phyloP scores from a whole-genome alignment of 23 tunicate species.

The Halocynthia roretzi region DNA sequence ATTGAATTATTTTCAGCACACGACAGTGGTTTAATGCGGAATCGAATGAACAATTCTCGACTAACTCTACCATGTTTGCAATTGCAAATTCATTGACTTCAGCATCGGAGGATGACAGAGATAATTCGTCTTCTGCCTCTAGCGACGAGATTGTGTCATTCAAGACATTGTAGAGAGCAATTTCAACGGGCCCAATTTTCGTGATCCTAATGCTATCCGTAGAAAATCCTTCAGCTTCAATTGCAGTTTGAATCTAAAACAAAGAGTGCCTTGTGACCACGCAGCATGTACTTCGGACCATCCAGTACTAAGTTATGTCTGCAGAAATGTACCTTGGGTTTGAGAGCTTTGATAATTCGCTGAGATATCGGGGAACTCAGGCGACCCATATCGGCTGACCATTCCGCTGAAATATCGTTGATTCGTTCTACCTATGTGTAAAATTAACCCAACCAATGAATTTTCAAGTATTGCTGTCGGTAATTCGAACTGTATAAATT shows the following conservation, averaged over 20 bases:
- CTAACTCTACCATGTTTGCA: conserved; percentile 5
- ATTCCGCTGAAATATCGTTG: conserved; percentile 10
- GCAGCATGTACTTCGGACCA: neutral
- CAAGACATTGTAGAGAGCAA: conserved; percentile 24
- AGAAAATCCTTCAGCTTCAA: conserved; percentile 45
- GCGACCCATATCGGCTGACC: conserved; percentile 8
- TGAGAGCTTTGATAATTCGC: conserved; percentile 9
- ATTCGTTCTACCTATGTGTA: conserved; percentile 4
- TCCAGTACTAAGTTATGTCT: neutral
- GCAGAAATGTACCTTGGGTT: conserved; percentile 12
- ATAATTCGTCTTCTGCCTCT: conserved; percentile 9
- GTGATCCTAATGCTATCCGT: conserved; percentile 9
- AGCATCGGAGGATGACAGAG: neutral
- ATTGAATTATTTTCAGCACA: neutral
- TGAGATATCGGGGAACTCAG: conserved; percentile 4
- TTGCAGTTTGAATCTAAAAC: conserved; percentile 30
- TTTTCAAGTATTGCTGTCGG: too few species aligned
- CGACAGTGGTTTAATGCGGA: neutral
- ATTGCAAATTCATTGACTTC: conserved; percentile 1
- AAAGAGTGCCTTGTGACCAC: neutral
- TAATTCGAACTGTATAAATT: too few species aligned
- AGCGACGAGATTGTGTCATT: conserved; percentile 36
- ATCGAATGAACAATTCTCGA: neutral
- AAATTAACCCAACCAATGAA: neutral
- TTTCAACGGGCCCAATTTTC: conserved; percentile 16